phyloP scores from a whole-genome alignment of 1,140 invertebrate genomes.

The Gerris buenoi region DNA sequence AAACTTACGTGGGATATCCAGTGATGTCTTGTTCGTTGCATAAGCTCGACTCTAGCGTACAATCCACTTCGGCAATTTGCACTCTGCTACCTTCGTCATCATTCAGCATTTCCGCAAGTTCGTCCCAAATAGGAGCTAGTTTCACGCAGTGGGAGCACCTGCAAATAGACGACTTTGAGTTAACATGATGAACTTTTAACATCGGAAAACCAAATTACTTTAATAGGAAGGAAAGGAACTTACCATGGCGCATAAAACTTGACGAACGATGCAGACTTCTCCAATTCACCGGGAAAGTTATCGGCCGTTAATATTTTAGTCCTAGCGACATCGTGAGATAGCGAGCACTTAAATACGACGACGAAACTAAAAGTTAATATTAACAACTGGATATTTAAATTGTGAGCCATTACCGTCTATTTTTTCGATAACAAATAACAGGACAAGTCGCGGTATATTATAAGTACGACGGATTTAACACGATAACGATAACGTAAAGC shows the following conservation, averaged over 20 bases:
- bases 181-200: neutral
- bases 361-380: neutral
- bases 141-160: constrained; percentile 59
- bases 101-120: constrained; percentile 51
- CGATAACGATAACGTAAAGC: too few species aligned
- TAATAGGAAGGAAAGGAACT: too few species aligned
- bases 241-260: constrained; percentile 5
- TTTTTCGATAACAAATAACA: too few species aligned
- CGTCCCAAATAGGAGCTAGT: constrained; percentile 51
- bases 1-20: constrained; percentile 46
- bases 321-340: neutral
- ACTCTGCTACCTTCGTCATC: constrained; percentile 41
- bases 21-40: constrained; percentile 59
- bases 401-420: too few species aligned
- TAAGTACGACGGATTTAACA: too few species aligned
- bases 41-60: constrained; percentile 48
- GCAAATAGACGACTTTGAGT: constrained; percentile 12
- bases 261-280: neutral
- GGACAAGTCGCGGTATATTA: too few species aligned
- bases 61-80: constrained; percentile 58
- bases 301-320: neutral
- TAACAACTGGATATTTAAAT: too few species aligned
- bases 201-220: too few species aligned
- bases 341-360: neutral
- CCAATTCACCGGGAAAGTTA: neutral